These are phyloP conservation scores for Neosilurus hyrtlii DNA, from an alignment of 2,797 vertebrate genomes.

Conservation along the genomic window DNA sequence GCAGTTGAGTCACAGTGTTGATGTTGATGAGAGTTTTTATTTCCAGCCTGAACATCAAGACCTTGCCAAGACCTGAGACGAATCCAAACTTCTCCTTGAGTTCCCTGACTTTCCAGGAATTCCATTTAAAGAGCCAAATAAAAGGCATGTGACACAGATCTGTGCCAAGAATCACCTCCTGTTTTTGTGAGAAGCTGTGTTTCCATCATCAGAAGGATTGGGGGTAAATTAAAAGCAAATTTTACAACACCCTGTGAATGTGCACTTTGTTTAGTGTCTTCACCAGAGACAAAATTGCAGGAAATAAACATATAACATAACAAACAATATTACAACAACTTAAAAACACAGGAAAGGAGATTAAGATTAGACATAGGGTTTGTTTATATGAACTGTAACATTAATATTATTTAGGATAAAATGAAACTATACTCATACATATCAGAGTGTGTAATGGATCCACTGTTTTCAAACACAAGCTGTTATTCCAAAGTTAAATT, in stretches of 20 bases:
- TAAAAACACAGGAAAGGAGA: background rate
- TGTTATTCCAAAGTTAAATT: background rate
- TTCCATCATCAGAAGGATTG: background rate
- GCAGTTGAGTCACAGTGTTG: background rate
- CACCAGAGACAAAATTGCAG: background rate
- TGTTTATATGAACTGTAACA: background rate
- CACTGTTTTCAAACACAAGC: background rate
- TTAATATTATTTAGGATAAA: background rate
- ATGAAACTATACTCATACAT: background rate
- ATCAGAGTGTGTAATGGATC: background rate
- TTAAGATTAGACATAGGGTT: background rate
- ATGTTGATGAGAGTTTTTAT: background rate
- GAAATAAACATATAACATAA: background rate
- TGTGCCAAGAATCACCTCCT: background rate
- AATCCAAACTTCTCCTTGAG: background rate
- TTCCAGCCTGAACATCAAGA: slow-evolving; percentile 5
- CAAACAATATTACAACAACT: no score
- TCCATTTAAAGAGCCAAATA: slow-evolving; percentile 8
- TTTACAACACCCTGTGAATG: background rate
- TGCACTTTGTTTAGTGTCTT: background rate
- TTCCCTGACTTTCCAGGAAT: slow-evolving; percentile 21
- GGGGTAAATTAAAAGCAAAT: slow-evolving; percentile 3
- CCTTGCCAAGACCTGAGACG: background rate
- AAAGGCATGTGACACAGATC: background rate
- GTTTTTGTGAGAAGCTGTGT: background rate